Base-by-base conservation (phyloP, 2,113 vertebrate species). In the Pituophis catenifer region DNA sequence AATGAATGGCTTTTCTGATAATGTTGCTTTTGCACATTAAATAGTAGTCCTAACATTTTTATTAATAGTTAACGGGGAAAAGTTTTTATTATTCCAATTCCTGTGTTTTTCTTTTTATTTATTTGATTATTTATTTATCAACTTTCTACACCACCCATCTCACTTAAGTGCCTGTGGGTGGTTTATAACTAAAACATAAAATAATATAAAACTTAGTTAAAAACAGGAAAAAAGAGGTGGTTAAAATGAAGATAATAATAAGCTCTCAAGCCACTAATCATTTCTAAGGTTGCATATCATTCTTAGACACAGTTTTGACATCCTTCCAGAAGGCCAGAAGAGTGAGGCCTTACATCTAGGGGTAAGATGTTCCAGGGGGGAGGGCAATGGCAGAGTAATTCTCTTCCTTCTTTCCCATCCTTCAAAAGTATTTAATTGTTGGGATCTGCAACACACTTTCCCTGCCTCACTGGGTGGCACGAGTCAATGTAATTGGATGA, bases 1-100 rank as follows among this genome's bases (percentile, higher is more conserved):
- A 94, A 96, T 86, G n/a, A 96, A 97, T 93, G 93, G 89, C 88
- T 96, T 96, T 97, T 95, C 92, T 94, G 93, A 70, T 54, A 90
- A 92, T 50, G 97, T 95, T 97, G 93, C 94, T 96, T 95, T 86
- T 95, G 94, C 94, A 94, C 94, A 93, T 94, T 81, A 96, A 97
- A 95, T 92, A 95, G 92, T 95, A 94, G 95, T 93, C 86, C 2
- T 15, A 91, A 93, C 89, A 94, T 89, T 85, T 89, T 95, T 97
- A 95, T 95, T 97, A 95, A 96, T 97, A 97, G 94, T 94, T 97
- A 96, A 95, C 95, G 91, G 96, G 95, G 97, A 96, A 92, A 97
- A 93, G 87, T 10, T 93, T 90, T 96, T 96, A 95, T 88, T 97
- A 86, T 97, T 97, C 94, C 94, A 96, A 94, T 95, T 53, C 15